Conservation (phyloP, 1,140 invertebrate genomes). For the Agrilus planipennis region DNA sequence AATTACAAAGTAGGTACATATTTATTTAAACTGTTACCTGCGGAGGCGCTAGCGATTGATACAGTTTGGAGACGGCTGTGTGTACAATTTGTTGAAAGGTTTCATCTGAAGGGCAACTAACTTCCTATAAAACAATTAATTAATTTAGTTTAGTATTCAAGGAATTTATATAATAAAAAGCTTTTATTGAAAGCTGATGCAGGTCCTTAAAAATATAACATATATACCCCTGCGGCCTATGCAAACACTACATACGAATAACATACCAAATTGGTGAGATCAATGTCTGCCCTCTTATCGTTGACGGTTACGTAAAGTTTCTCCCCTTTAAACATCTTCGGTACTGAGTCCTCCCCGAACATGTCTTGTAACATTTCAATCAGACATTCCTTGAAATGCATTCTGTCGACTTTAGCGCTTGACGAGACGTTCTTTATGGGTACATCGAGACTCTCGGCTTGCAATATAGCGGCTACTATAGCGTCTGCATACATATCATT, state of each 20-base stretch:
- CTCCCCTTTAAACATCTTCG: conserved; percentile 87
- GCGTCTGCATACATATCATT: conserved; percentile 98
- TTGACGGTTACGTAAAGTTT: conserved; percentile 76
- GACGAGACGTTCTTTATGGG: conserved; percentile 45
- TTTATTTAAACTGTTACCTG: too few species aligned
- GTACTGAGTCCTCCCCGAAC: conserved; percentile 91
- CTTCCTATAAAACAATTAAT: conserved; percentile 47
- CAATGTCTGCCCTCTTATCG: conserved; percentile 74
- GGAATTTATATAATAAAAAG: too few species aligned
- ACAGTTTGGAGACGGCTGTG: conserved; percentile 73
- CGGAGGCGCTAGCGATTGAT: conserved; percentile 68
- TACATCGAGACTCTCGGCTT: conserved; percentile 57
- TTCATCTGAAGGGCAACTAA: conserved; percentile 70
- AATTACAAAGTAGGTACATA: too few species aligned
- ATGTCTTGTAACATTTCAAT: conserved; percentile 89
- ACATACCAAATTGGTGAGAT: conserved; percentile 63
- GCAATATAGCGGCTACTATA: conserved; percentile 70
- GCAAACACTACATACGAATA: too few species aligned
- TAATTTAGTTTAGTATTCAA: neutral
- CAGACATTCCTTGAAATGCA: conserved; percentile 87
- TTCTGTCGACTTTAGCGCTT: conserved; percentile 60
- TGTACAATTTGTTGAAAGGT: conserved; percentile 71
- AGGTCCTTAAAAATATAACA: too few species aligned
- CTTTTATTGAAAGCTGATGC: too few species aligned
- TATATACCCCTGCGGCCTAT: too few species aligned